Evolutionary conservation across 2,888 invertebrate genomes (phyloP), one percentile per base, ranked within the genome.

Genomic region (Steinernema scapterisci): DNA sequence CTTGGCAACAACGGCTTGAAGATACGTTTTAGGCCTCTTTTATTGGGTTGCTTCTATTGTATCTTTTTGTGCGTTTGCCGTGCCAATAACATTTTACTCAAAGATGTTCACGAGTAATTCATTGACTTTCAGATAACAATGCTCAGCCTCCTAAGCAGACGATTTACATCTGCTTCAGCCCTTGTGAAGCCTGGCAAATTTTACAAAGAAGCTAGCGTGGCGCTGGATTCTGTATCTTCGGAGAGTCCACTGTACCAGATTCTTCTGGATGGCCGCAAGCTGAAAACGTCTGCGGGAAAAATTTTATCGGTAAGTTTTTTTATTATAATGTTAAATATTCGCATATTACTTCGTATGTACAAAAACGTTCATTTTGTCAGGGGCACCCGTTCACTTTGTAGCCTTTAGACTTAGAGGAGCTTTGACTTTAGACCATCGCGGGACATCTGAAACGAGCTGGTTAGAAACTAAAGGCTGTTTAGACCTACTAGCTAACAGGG

Each of bases 221-320:
- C 46, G 11, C 44, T 48, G 16, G 76, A 77, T 19, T 16, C 43
- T 1, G 71, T 25, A 70, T 51, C 56, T 54, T 38, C 72, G 25
- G 38, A 25, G 27, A 21, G 38, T 23, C 38, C 92, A 92, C 48
- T 95, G 95, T 83, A 78, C 73, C 78, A 83, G 70, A 63, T 85
- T 25, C 72, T 78, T 7, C 78, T 85, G 9, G 85, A 85, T 70
- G 79, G 81, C 25, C 76, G 81, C n/a, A 77, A 80, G 7, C 74
- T 85, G 38, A 85, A 84, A 71, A 85, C 84, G 0, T 78, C 79
- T 63, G 82, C 76, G 48, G 82, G 83, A 19, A 75, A 83, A 27
- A 73, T 79, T 9, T 74, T 85, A n/a, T 77, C 82, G 80, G 85
- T 85, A 63, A 71, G 48, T 7, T 5, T n/a, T n/a, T 16, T 7